phyloP scores from a whole-genome alignment of 2,113 vertebrate species.

The Mellivora capensis region DNA sequence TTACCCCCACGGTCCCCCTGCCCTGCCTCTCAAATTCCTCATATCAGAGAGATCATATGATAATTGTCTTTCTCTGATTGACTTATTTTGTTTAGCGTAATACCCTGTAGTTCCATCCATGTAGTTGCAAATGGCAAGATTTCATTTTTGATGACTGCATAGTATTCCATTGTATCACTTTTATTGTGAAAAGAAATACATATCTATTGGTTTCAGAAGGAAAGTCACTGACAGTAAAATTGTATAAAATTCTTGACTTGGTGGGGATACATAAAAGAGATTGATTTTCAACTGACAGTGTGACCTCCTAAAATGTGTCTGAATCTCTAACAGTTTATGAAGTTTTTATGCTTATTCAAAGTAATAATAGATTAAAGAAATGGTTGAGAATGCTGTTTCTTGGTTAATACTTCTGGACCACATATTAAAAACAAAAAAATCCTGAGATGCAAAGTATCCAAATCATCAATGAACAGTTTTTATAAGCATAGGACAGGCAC shows the following conservation, averaged over 20 bases:
- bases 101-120: no score
- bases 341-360: neutral
- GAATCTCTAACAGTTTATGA: neutral
- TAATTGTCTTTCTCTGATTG: no score
- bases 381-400: neutral
- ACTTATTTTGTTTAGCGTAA: no score
- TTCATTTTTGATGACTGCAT: no score
- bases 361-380: neutral
- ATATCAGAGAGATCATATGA: no score
- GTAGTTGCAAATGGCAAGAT: no score
- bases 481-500: neutral
- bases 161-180: neutral
- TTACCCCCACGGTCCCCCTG: no score
- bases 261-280: neutral
- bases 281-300: neutral
- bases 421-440: neutral
- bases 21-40: no score
- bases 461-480: neutral
- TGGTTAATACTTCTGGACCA: neutral
- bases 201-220: neutral
- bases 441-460: neutral
- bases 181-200: neutral
- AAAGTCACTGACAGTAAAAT: neutral
- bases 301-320: neutral
- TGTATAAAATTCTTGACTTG: neutral